Evolutionary conservation across 2,797 vertebrate species (phyloP), one percentile per base, ranked within the genome.

Genomic region (Gymnoscopelus microlampas): DNA sequence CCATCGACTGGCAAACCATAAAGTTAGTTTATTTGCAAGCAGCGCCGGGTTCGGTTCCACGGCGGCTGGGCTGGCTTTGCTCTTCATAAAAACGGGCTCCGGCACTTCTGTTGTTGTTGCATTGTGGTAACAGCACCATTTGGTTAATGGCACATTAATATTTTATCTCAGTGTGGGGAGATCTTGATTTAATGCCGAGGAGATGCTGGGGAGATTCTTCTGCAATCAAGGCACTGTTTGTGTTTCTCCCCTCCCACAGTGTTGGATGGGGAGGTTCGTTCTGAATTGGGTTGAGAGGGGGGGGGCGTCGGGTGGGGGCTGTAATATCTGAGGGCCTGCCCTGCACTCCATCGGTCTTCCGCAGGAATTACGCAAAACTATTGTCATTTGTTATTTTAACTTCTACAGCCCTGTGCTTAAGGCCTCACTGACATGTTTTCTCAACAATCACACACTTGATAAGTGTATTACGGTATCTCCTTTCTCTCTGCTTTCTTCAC

Each of bases 71-170:
- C 82, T 66, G 75, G 50, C n/a, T n/a, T 77, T 60, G 76, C 66
- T 83, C 80, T 84, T 87, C 87, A 88, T 85, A 85, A 91, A 78
- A 61, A 66, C 10, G 10, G 48, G 63, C 74, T 85, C 74, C 73
- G 19, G 85, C 71, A 66, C 79, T 67, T 77, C 76, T 70, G 64
- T 67, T 10, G 50, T 61, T 44, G 74, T 81, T 82, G 80, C 73
- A 63, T 76, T 63, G 76, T 80, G 77, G 87, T 82, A 86, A 88
- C 76, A 4, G 80, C 86, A 78, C 78, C 79, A 82, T 93, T 93
- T 90, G 87, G 90, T 86, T 32, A 92, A 93, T 89, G 81, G 85
- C 74, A 70, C 82, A 85, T 79, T 92, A 90, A 92, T 92, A 90
- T 92, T 91, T 90, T 85, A 91, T 66, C 79, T 81, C 73, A 73